Evolutionary conservation across 2,888 invertebrate genomes (phyloP).

Genomic region (Cheilosia scutellata): DNA sequence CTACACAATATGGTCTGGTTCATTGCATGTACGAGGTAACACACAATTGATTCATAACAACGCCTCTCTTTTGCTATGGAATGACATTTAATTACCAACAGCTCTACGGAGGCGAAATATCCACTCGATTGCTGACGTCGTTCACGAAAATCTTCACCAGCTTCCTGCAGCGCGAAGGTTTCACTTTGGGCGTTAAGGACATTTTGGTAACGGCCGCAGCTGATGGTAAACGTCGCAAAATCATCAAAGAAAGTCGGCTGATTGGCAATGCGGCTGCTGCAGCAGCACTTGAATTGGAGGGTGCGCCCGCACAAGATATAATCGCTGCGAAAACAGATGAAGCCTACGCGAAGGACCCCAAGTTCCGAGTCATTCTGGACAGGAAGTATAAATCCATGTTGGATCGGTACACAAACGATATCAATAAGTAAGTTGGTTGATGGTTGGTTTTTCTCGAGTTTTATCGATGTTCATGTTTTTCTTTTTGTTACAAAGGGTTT

Average conservation of each 20-base stretch:
- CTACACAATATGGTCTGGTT: conserved; percentile 96
- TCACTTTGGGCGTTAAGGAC: conserved; percentile 97
- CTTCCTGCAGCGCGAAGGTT: conserved; percentile 95
- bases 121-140: conserved; percentile 92
- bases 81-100: conserved; percentile 79
- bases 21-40: conserved; percentile 95
- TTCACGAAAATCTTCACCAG: conserved; percentile 96
- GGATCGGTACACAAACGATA: conserved; percentile 94
- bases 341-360: conserved; percentile 89
- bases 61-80: background rate
- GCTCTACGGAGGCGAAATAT: conserved; percentile 95
- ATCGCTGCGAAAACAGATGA: conserved; percentile 89
- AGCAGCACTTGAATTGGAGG: conserved; percentile 89
- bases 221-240: conserved; percentile 89
- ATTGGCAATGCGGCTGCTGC: conserved; percentile 88
- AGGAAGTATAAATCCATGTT: conserved; percentile 92
- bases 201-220: conserved; percentile 92
- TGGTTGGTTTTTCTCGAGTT: background rate
- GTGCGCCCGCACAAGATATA: conserved; percentile 86
- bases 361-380: conserved; percentile 92
- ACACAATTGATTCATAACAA: conserved; percentile 9
- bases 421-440: conserved; percentile 88
- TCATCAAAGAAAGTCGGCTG: conserved; percentile 87
- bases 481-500: conserved; percentile 85
- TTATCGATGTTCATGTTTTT: background rate